Evolutionary conservation across 2,888 invertebrate species (phyloP).

Genomic region (Globia sparganii): DNA sequence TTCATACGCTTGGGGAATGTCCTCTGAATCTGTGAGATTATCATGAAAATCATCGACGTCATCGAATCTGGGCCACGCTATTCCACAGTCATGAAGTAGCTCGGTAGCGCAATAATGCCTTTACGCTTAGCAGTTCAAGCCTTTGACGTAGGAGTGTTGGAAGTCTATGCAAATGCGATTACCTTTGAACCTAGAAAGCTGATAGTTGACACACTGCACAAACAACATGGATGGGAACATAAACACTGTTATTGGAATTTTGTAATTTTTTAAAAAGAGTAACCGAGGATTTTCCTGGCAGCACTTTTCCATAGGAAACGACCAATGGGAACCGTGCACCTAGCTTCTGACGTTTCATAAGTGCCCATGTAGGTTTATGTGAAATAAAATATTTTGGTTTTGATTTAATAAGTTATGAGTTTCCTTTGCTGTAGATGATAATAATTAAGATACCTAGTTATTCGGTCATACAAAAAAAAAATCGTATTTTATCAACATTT

Average conservation of each 20-base stretch:
- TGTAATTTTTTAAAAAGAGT: too few relatives aligned
- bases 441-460: too few relatives aligned
- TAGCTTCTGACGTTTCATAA: too few relatives aligned
- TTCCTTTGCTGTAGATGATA: not conserved
- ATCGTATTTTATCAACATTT: too few relatives aligned
- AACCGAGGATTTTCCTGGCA: not conserved
- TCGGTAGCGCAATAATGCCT: not conserved
- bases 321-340: too few relatives aligned
- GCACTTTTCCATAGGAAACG: not conserved
- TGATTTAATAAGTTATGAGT: not conserved
- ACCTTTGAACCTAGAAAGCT: not conserved
- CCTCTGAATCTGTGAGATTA: not conserved
- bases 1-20: not conserved
- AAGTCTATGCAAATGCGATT: slow-evolving; percentile 7
- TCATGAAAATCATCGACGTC: not conserved
- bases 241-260: not conserved
- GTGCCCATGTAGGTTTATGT: too few relatives aligned
- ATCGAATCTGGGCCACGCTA: not conserved
- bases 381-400: too few relatives aligned
- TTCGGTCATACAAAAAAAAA: too few relatives aligned
- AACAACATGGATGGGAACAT: too few relatives aligned
- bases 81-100: not conserved
- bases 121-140: too few relatives aligned
- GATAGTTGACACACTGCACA: too few relatives aligned
- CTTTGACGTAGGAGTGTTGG: not conserved